A percentile compares a stretch with the other conserved stretches of the same genome.
phyloP scores from a whole-genome alignment of 1,140 invertebrate genomes.

The Drosophila pectinifera region DNA sequence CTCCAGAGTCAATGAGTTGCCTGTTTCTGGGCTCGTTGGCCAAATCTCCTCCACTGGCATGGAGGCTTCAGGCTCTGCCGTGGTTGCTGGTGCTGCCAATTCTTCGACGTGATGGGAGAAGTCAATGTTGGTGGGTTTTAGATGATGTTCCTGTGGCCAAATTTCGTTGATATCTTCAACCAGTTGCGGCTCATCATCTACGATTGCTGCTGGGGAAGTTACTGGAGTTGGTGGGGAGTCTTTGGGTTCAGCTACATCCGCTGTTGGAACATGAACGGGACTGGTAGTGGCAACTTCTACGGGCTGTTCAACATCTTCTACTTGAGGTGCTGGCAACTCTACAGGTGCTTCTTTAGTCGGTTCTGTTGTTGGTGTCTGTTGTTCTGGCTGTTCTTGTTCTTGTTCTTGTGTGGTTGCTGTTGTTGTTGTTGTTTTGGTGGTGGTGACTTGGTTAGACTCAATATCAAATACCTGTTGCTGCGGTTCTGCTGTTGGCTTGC shows the following conservation, averaged over 20 bases:
- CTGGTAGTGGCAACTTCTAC: conserved; percentile 77
- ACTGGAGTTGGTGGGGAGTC: conserved; percentile 21
- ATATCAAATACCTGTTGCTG: conserved; percentile 85
- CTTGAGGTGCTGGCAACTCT: conserved; percentile 83
- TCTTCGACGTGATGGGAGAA: conserved; percentile 73
- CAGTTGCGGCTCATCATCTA: conserved; percentile 25
- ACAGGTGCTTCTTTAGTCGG: conserved; percentile 75
- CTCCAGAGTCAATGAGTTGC: conserved; percentile 69
- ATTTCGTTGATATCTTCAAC: conserved; percentile 80
- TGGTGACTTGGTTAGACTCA: conserved; percentile 77
- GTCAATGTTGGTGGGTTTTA: conserved; percentile 75
- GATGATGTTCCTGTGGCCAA: conserved; percentile 80
- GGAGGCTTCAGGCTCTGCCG: conserved; percentile 21
- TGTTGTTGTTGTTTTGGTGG: conserved; percentile 55
- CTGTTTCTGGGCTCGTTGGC: conserved; percentile 77
- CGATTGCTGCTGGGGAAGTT: conserved; percentile 24
- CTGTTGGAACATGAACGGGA: conserved; percentile 78
- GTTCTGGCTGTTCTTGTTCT: conserved; percentile 60
- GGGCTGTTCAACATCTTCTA: conserved; percentile 82
- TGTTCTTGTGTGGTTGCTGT: conserved; percentile 64
- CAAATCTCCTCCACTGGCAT: conserved; percentile 75
- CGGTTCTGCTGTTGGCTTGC: conserved; percentile 51
- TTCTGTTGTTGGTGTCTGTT: conserved; percentile 68
- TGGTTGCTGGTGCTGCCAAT: conserved; percentile 23
- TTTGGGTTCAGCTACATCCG: conserved; percentile 52